These are phyloP conservation scores for Torymus tubicola DNA, from an alignment of 2,888 invertebrate species.

Conservation along the genomic window DNA sequence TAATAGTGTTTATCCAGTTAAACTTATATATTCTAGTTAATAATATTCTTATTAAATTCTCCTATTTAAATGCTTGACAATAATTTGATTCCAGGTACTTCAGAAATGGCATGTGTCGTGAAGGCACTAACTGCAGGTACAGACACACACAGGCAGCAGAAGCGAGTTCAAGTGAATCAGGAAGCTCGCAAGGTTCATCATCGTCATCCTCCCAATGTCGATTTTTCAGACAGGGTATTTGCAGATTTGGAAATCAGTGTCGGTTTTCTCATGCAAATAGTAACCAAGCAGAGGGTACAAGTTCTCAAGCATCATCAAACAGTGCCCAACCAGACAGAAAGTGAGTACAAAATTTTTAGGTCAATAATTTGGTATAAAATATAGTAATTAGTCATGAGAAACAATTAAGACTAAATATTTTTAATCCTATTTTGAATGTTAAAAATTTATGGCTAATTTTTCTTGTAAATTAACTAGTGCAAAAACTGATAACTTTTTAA, in stretches of 20 bases:
- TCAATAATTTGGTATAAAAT: too few species aligned
- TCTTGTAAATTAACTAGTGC: too few species aligned
- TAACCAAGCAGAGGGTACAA: conserved; percentile 61
- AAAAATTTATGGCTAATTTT: too few species aligned
- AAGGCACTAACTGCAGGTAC: conserved; percentile 72
- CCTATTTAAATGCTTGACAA: not conserved
- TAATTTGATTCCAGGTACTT: conserved; percentile 68
- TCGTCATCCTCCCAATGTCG: conserved; percentile 64
- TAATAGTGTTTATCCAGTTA: not conserved
- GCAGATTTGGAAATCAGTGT: conserved; percentile 71
- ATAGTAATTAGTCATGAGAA: too few species aligned
- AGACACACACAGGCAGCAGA: conserved; percentile 67
- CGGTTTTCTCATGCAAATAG: conserved; percentile 67
- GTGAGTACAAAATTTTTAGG: conserved; percentile 45
- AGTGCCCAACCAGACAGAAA: conserved; percentile 56
- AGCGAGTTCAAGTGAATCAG: conserved; percentile 59
- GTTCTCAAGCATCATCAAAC: conserved; percentile 59
- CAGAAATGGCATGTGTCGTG: conserved; percentile 72
- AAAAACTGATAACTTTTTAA: too few species aligned
- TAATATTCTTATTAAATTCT: conserved; percentile 8
- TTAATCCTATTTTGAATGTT: too few species aligned
- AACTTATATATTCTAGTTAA: not conserved
- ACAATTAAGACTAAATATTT: too few species aligned
- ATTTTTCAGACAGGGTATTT: conserved; percentile 72
- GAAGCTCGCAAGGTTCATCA: conserved; percentile 55